These are phyloP conservation scores for Drosophila baimaii DNA, from an alignment of 1,140 invertebrate genomes.

Conservation along the genomic window DNA sequence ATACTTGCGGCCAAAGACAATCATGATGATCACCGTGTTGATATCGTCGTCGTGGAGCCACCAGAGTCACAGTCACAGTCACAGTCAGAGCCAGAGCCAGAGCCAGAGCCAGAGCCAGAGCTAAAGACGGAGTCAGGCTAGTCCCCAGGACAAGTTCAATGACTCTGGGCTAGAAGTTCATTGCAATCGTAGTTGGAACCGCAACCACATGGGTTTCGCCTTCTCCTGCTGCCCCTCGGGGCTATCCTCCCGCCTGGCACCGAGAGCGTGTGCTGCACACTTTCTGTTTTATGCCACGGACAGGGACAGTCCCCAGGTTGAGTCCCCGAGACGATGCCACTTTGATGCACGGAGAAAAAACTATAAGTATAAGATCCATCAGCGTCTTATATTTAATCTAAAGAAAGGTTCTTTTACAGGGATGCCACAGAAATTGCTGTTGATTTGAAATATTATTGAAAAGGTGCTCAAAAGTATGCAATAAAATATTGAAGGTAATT, in stretches of 20 bases:
- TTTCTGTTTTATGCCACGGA: constrained; percentile 78
- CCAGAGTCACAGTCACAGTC: constrained; percentile 36
- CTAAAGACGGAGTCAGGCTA: constrained; percentile 19
- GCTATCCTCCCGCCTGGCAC: constrained; percentile 52
- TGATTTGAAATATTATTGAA: not conserved
- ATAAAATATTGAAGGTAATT: not conserved
- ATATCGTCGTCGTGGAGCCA: constrained; percentile 68
- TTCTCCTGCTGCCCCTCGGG: constrained; percentile 20
- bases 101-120: constrained; percentile 7
- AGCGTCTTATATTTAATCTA: not conserved
- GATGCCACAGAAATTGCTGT: no score
- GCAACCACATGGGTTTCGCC: constrained; percentile 48
- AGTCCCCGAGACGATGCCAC: constrained; percentile 28
- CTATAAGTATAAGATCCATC: not conserved
- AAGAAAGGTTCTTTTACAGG: not conserved
- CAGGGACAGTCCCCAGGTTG: constrained; percentile 52
- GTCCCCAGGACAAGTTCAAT: constrained; percentile 78
- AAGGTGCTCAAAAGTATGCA: constrained; percentile 2
- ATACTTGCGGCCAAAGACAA: constrained; percentile 35
- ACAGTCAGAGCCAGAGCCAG: constrained; percentile 16
- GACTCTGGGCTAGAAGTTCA: constrained; percentile 79
- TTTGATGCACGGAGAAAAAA: constrained; percentile 9
- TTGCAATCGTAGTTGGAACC: constrained; percentile 70
- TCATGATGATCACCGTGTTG: constrained; percentile 73
- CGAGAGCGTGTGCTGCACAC: constrained; percentile 79